Evolutionary conservation across 2,888 invertebrate species (phyloP), one percentile per base, ranked within the genome.

Genomic region (Drosophila picticornis): DNA sequence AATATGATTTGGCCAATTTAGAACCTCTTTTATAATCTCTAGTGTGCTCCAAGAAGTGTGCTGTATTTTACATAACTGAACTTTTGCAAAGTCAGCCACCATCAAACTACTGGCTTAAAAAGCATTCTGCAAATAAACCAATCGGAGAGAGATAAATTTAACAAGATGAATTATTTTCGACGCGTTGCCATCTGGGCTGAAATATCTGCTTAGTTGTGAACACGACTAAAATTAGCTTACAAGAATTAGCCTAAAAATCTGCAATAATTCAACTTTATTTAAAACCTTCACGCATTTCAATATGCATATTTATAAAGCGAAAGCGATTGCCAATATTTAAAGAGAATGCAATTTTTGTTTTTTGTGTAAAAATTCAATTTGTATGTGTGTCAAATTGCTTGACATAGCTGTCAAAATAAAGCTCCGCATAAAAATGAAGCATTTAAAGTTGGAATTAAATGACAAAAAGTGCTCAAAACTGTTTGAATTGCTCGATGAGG

Each of bases 381-480:
- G 11, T 25, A 25, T 46, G 9, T 2, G 22, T 19, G 29, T 16
- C 25, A 32, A 46, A 34, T 27, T 19, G 11, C 22, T 48, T 57
- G 34, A 4, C 29, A 57, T 16, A 31, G 56, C 34, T 48, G 38
- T 11, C 19, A 31, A 36, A n/a, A 46, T n/a, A 59, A 57, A 56
- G 11, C 19, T 7, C 2, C 27, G 11, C 0, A 36, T 27, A 9
- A 36, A 31, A 50, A 34, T n/a, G 6, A 25, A 27, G 25, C 36
- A 29, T 52, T 36, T 46, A 63, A 80, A 27, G 68, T 67, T 75
- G 25, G 53, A 66, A 79, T 77, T 62, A 75, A 80, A 58, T 52
- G 38, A 58, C 32, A 27, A 48, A 48, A 66, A 74, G 65, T 68
- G 83, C 60, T 65, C 46, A 64, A 74, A 79, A 66, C 74, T 71